Evolutionary conservation across 2,888 invertebrate genomes (phyloP), one percentile per base, ranked within the genome.

Genomic region (Gibbula magus): DNA sequence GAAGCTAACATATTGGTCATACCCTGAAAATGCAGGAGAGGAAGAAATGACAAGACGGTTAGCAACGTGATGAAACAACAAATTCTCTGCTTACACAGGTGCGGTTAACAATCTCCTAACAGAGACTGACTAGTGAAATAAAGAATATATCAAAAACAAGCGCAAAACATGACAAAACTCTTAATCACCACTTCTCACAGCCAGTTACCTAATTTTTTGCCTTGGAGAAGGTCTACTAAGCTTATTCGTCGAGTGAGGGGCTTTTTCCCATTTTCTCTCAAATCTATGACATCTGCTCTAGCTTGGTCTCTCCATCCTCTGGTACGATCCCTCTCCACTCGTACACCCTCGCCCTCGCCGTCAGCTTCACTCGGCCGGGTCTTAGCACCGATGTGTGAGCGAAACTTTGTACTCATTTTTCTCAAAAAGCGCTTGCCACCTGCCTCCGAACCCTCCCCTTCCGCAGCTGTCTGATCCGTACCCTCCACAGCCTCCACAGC

Each of bases 361-460:
- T 86, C 85, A 73, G 77, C 22, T 56, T 77, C 35, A 52, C 74
- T 51, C 32, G 74, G 22, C 74, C 81, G 70, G 56, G 29, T n/a
- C 25, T 78, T 67, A n/a, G 81, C 78, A 52, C 84, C 82, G 8
- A 88, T 79, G 10, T 45, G 45, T 29, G 85, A 81, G 78, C 87
- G 86, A 29, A 90, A 82, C 81, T 89, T 89, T 2, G 84, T 80
- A 82, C 90, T 89, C 86, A 90, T 88, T 66, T 87, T 80, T 66
- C 84, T 76, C 80, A 88, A 81, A 83, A 89, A 83, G 75, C 86
- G 82, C 77, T 83, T 80, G 35, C 66, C 75, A 22, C 67, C 53
- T 25, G 35, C 51, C 16, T 52, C 75, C 22, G 18, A 10, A 1
- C 56, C 18, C 8, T 77, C 76, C 25, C 22, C 53, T 10, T 73